A percentile compares a stretch with the other conserved stretches of the same genome.
Conservation (phyloP, 2,888 invertebrate species). For the Stenolophus ochropezus region DNA sequence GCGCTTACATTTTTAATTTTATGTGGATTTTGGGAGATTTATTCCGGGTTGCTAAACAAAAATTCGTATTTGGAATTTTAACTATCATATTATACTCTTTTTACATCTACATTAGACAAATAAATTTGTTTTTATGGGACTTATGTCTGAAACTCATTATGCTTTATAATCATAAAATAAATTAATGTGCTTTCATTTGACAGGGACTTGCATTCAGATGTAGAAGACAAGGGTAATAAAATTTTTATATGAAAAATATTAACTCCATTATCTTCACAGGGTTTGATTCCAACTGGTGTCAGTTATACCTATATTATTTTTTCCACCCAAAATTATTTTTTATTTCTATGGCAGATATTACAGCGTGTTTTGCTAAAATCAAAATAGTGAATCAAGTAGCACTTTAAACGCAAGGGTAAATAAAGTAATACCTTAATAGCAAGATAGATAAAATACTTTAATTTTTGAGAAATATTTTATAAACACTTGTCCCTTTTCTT, state of each 20-base stretch:
- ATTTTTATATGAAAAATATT: background rate
- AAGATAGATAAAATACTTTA: too few species aligned
- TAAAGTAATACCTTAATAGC: too few species aligned
- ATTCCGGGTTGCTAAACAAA: background rate
- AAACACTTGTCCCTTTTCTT: too few species aligned
- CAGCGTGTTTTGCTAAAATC: too few species aligned
- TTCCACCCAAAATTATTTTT: too few species aligned
- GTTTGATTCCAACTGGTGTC: background rate
- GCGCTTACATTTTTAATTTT: slow-evolving; percentile 25
- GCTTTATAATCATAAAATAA: background rate
- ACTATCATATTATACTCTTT: background rate
- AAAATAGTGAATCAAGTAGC: too few species aligned
- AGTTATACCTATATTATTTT: background rate
- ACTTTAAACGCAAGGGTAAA: too few species aligned
- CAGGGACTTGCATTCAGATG: background rate
- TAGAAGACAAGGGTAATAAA: background rate
- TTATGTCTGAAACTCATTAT: background rate
- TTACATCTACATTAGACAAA: background rate
- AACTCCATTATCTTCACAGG: too few species aligned
- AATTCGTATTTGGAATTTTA: background rate
- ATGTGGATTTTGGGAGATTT: slow-evolving; percentile 18
- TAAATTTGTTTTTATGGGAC: background rate
- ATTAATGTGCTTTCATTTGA: background rate
- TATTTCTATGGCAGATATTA: too few species aligned
- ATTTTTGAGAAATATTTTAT: too few species aligned